These are phyloP conservation scores for Ips typographus DNA, from an alignment of 1,140 invertebrate genomes.

Conservation along the genomic window DNA sequence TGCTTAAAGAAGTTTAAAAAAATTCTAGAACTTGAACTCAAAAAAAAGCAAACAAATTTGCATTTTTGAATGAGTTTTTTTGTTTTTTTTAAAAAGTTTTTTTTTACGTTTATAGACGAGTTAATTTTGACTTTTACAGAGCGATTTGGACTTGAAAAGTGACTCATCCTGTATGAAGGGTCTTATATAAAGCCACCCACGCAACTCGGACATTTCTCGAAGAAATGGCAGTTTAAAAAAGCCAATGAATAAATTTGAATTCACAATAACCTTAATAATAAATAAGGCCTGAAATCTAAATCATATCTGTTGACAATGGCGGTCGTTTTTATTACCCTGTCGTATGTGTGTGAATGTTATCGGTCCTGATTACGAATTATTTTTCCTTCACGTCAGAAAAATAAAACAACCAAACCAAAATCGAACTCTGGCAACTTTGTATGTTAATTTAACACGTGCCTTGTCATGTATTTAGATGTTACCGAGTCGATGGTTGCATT, in stretches of 20 bases:
- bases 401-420: neutral
- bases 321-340: conserved; percentile 13
- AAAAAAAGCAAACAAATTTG: no score
- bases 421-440: conserved; percentile 44
- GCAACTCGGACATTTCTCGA: conserved; percentile 17
- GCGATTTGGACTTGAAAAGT: no score
- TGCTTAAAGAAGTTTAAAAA: no score
- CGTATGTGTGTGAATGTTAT: neutral
- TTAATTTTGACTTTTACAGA: no score
- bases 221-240: conserved; percentile 27
- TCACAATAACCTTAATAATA: conserved; percentile 23
- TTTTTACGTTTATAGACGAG: no score
- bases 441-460: conserved; percentile 51
- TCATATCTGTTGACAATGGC: conserved; percentile 27
- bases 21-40: no score
- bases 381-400: neutral
- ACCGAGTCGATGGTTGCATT: conserved; percentile 49
- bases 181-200: conserved; percentile 22
- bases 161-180: neutral
- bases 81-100: no score
- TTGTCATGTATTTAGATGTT: conserved; percentile 51
- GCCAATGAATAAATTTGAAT: conserved; percentile 32
- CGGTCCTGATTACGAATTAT: conserved; percentile 2
- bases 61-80: no score
- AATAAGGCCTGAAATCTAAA: conserved; percentile 26